These are phyloP conservation scores for Sebastes hubbsi DNA, from an alignment of 2,797 vertebrate genomes.

Conservation along the genomic window DNA sequence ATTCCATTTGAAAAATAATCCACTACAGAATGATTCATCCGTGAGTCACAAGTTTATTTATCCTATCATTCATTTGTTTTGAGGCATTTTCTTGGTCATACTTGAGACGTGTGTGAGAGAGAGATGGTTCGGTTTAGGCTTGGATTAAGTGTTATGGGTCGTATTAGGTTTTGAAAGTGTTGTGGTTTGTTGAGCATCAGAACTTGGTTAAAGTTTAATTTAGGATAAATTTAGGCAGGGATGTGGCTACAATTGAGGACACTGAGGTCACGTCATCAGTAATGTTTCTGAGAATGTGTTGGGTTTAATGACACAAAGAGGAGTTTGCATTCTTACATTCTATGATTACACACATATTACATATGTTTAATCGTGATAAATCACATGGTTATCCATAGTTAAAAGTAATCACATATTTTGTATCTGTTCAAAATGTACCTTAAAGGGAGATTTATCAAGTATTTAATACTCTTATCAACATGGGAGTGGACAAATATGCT, in stretches of 20 bases:
- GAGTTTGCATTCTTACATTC: background rate
- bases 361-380: background rate
- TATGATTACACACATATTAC: background rate
- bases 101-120: conserved; percentile 6
- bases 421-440: no score
- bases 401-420: no score
- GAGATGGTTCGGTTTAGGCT: background rate
- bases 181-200: background rate
- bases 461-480: no score
- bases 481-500: no score
- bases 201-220: background rate
- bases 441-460: no score
- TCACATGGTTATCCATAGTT: no score
- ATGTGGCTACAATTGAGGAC: background rate
- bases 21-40: conserved; percentile 23
- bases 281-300: background rate
- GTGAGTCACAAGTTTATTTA: conserved; percentile 29
- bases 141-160: background rate
- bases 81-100: conserved; percentile 13
- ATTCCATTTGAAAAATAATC: background rate
- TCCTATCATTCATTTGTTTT: conserved; percentile 16
- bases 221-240: background rate
- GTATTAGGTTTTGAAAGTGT: background rate
- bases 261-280: background rate
- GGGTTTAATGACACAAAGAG: background rate